These are phyloP conservation scores for Calliphora vomitoria DNA, from an alignment of 2,888 invertebrate genomes.

Conservation along the genomic window DNA sequence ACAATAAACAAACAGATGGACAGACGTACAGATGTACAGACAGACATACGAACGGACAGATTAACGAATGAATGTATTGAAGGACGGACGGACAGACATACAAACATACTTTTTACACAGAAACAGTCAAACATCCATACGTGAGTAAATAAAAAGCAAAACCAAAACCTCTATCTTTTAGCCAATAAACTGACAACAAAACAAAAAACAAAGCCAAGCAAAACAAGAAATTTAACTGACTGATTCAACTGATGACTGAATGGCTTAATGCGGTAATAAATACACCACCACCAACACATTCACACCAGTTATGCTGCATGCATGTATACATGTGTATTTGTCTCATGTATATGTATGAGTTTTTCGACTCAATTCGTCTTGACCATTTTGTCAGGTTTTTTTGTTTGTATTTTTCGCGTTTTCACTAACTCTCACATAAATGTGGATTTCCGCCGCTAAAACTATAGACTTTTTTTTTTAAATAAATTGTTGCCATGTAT, in stretches of 20 bases:
- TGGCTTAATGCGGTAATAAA: conserved; percentile 31
- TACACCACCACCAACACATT: not conserved
- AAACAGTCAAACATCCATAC: not conserved
- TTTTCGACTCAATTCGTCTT: conserved; percentile 27
- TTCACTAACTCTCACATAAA: not conserved
- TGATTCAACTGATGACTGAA: conserved; percentile 38
- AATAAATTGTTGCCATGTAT: conserved; percentile 16
- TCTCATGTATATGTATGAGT: not conserved
- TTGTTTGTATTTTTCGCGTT: not conserved
- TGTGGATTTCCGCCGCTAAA: conserved; percentile 45
- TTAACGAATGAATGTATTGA: not conserved
- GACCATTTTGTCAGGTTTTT: conserved; percentile 22
- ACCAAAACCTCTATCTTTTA: not conserved
- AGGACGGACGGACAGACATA: not conserved
- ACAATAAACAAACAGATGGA: conserved; percentile 66
- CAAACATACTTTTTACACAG: conserved; percentile 26
- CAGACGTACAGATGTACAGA: conserved; percentile 24
- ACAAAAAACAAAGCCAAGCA: not conserved
- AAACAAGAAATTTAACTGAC: conserved; percentile 44
- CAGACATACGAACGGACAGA: not conserved
- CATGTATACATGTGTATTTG: not conserved
- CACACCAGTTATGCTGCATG: no score
- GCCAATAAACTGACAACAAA: conserved; percentile 10
- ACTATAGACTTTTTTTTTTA: conserved; percentile 11
- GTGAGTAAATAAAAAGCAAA: not conserved